These are phyloP conservation scores for Myathropa florea DNA, from an alignment of 2,888 invertebrate species.

Conservation along the genomic window DNA sequence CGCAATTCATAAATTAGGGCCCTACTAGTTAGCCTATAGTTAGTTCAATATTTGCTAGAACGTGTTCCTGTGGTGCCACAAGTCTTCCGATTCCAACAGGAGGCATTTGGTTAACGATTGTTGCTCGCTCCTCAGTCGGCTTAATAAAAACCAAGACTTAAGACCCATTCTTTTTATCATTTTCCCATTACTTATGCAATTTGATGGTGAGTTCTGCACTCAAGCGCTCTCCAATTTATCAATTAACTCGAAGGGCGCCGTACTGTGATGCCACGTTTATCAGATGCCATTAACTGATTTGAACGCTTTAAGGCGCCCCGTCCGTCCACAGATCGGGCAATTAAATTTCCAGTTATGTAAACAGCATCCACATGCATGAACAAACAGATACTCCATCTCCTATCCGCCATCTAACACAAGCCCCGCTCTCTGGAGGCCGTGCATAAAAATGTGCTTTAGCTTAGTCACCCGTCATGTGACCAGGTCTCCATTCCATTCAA, in stretches of 20 bases:
- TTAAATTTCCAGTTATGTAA: slow-evolving; percentile 64
- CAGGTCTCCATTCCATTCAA: slow-evolving; percentile 67
- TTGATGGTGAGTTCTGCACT: background rate
- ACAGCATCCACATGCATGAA: slow-evolving; percentile 61
- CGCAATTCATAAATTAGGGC: no score
- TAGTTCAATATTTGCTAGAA: no score
- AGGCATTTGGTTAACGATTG: no score
- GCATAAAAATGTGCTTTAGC: slow-evolving; percentile 28
- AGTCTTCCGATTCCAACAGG: no score
- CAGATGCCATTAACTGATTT: background rate
- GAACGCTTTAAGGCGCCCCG: slow-evolving; percentile 5
- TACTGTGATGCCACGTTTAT: background rate
- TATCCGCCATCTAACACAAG: background rate
- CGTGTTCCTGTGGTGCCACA: no score
- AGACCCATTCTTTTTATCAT: background rate
- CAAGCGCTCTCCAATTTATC: background rate
- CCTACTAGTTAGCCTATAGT: no score
- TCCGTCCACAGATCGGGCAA: slow-evolving; percentile 36
- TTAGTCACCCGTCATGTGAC: slow-evolving; percentile 53
- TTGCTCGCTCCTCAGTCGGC: no score
- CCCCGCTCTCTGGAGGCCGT: slow-evolving; percentile 38
- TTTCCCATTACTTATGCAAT: background rate
- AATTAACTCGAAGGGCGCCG: slow-evolving; percentile 3
- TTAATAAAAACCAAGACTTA: background rate
- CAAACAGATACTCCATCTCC: slow-evolving; percentile 51